Evolutionary conservation across 2,113 vertebrate species (phyloP).

Genomic region (Thalassarche chlororhynchos): DNA sequence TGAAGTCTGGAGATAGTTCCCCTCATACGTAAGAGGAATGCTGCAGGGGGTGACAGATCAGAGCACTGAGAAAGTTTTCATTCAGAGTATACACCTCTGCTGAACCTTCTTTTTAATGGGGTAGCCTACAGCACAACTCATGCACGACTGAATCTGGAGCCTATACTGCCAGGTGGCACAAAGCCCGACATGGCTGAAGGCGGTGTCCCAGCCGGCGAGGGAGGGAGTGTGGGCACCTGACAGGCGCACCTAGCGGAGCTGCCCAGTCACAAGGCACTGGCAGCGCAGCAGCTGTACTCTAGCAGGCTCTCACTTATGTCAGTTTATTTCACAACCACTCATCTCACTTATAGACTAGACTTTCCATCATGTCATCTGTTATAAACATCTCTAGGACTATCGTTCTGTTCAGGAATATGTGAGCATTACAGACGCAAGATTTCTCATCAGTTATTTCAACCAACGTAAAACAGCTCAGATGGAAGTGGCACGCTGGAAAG

Average conservation of each 20-base stretch:
- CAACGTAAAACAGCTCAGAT: background rate
- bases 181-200: background rate
- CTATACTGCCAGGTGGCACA: background rate
- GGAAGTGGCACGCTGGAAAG: background rate
- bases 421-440: background rate
- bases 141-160: fast-evolving
- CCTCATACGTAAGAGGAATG: background rate
- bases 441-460: background rate
- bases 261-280: background rate
- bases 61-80: background rate
- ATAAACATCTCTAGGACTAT: background rate
- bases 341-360: background rate
- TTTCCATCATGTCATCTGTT: background rate
- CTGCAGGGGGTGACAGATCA: background rate
- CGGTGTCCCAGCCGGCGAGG: background rate
- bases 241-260: background rate
- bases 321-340: background rate
- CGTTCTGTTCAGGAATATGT: background rate
- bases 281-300: background rate
- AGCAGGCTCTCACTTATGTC: background rate
- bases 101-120: background rate
- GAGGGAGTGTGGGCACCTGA: background rate
- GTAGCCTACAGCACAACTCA: background rate
- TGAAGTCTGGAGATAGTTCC: background rate
- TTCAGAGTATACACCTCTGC: background rate